Evolutionary conservation across 2,113 vertebrate species (phyloP).

Genomic region (Halichoeres trimaculatus): DNA sequence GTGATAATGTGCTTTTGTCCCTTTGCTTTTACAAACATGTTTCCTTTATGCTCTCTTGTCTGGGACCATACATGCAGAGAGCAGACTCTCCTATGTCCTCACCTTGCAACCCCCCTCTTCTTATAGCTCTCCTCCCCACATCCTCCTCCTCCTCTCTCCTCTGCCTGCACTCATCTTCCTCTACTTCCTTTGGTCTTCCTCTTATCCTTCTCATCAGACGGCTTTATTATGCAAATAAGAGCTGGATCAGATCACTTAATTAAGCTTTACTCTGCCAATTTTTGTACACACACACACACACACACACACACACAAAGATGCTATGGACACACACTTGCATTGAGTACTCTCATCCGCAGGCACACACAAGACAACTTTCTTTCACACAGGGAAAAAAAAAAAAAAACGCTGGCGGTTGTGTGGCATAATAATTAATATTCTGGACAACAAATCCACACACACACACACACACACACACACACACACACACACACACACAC

Average conservation of each 20-base stretch:
- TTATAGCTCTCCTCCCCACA: slow-evolving; percentile 1
- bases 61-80: slow-evolving; percentile 1
- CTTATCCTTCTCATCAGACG: slow-evolving; percentile 62
- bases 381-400: slow-evolving; percentile 30
- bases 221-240: slow-evolving; percentile 82
- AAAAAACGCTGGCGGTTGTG: slow-evolving; percentile 29
- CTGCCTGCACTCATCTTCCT: slow-evolving; percentile 35
- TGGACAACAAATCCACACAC: slow-evolving; percentile 15
- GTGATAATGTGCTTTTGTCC: background rate
- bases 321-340: background rate
- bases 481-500: slow-evolving; percentile 30
- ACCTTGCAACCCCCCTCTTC: background rate
- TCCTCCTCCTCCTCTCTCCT: slow-evolving; percentile 41
- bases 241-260: slow-evolving; percentile 78
- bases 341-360: slow-evolving; percentile 10
- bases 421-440: slow-evolving; percentile 49
- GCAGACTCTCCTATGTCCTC: background rate
- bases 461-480: slow-evolving; percentile 27
- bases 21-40: slow-evolving; percentile 4
- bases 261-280: slow-evolving; percentile 63
- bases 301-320: background rate
- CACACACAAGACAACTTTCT: slow-evolving; percentile 16
- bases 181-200: slow-evolving; percentile 45
- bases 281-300: background rate
- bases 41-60: slow-evolving; percentile 19